Evolutionary conservation across 2,888 invertebrate species (phyloP).

Genomic region (Rhamnusium bicolor): DNA sequence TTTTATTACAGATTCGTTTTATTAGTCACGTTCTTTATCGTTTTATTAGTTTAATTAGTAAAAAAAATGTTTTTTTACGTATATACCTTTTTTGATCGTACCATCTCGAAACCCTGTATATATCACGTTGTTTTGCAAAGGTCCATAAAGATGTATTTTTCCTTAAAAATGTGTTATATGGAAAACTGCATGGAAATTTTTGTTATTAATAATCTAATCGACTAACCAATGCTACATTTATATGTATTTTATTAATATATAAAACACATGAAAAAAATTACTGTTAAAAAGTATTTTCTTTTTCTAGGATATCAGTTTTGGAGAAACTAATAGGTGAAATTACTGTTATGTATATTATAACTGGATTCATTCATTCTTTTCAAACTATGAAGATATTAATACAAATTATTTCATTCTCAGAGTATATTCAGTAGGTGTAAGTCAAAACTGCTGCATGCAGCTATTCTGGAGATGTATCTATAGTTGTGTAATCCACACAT

Average conservation of each 20-base stretch:
- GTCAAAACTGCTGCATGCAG: no score
- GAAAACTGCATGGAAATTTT: neutral
- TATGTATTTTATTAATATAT: no score
- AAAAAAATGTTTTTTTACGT: neutral
- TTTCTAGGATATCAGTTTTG: no score
- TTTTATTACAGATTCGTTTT: neutral
- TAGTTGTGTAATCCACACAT: no score
- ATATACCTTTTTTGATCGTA: slow-evolving; percentile 8
- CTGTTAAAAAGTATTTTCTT: no score
- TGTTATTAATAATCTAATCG: neutral
- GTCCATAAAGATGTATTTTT: slow-evolving; percentile 12
- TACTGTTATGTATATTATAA: no score
- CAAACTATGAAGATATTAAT: no score
- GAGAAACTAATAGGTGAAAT: no score
- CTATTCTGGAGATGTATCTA: no score
- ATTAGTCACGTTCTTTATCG: neutral
- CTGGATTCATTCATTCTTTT: no score
- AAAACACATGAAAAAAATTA: neutral
- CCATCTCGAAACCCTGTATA: neutral
- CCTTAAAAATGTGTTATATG: slow-evolving; percentile 18
- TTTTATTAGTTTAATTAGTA: neutral
- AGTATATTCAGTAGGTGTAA: no score
- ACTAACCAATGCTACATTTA: neutral
- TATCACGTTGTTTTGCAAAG: neutral
- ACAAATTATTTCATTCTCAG: no score